phyloP scores from a whole-genome alignment of 2,888 invertebrate species.

The Gisinianus flammeolus region DNA sequence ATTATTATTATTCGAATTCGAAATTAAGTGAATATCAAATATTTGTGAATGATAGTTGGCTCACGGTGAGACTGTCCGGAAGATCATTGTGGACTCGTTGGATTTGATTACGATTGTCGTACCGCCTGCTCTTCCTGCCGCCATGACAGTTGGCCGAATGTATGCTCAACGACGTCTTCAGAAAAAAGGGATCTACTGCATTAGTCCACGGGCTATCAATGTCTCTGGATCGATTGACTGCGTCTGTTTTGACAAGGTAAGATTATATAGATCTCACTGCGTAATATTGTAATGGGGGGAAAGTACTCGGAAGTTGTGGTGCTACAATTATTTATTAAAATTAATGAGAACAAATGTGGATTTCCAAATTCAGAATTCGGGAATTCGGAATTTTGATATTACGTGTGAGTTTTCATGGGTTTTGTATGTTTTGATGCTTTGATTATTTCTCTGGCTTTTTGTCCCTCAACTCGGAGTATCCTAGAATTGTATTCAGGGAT shows the following conservation, averaged over 20 bases:
- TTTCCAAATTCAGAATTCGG: too few relatives aligned
- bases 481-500: too few relatives aligned
- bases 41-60: slow-evolving; percentile 45
- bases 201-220: slow-evolving; percentile 90
- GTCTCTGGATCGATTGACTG: slow-evolving; percentile 89
- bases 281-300: background rate
- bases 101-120: slow-evolving; percentile 95
- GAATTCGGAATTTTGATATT: too few relatives aligned
- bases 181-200: slow-evolving; percentile 82
- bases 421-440: background rate
- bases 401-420: too few relatives aligned
- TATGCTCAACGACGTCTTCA: slow-evolving; percentile 87
- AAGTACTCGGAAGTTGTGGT: background rate
- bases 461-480: too few relatives aligned
- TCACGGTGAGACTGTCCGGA: slow-evolving; percentile 51
- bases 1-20: background rate
- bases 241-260: slow-evolving; percentile 88
- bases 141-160: slow-evolving; percentile 92
- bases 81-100: slow-evolving; percentile 71
- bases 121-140: slow-evolving; percentile 90
- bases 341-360: background rate
- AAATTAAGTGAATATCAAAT: background rate
- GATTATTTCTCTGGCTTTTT: background rate
- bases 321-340: too few relatives aligned
- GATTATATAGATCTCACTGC: background rate